phyloP scores from a whole-genome alignment of 2,888 invertebrate genomes.

The Tinea pellionella region DNA sequence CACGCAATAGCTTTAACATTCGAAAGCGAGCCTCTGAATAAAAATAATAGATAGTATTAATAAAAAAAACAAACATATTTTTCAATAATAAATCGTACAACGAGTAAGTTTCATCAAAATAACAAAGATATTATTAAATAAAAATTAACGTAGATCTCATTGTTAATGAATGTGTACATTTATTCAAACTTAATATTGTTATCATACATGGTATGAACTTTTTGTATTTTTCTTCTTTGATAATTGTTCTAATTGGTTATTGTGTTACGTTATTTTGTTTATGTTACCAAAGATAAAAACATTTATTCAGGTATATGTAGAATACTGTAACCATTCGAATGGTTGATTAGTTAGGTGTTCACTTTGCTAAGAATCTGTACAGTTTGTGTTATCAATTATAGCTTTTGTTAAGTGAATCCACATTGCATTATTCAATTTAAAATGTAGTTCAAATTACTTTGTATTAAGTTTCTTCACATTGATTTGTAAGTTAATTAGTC shows the following conservation, averaged over 20 bases:
- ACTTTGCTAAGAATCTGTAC: not conserved
- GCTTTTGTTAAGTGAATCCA: not conserved
- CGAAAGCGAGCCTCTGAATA: too few relatives aligned
- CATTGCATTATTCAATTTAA: not conserved
- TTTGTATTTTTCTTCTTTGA: conserved; percentile 38
- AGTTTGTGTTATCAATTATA: not conserved
- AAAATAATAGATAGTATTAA: too few relatives aligned
- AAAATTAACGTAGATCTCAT: conserved; percentile 50
- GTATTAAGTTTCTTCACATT: not conserved
- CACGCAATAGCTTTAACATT: not conserved
- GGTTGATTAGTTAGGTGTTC: conserved; percentile 34
- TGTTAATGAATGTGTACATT: conserved; percentile 56
- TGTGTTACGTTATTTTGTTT: conserved; percentile 28
- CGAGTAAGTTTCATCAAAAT: not conserved
- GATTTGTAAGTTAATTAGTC: conserved; percentile 18
- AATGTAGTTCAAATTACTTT: not conserved
- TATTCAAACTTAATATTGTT: conserved; percentile 57
- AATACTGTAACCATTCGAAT: conserved; percentile 16
- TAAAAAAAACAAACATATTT: not conserved
- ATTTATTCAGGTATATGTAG: conserved; percentile 21
- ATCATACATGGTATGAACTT: conserved; percentile 69
- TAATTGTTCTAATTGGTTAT: conserved; percentile 21
- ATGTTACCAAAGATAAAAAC: conserved; percentile 61
- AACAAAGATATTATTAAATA: not conserved
- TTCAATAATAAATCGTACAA: not conserved